Base-by-base conservation (phyloP, 2,113 vertebrate species). In the Bubo blakistoni region DNA sequence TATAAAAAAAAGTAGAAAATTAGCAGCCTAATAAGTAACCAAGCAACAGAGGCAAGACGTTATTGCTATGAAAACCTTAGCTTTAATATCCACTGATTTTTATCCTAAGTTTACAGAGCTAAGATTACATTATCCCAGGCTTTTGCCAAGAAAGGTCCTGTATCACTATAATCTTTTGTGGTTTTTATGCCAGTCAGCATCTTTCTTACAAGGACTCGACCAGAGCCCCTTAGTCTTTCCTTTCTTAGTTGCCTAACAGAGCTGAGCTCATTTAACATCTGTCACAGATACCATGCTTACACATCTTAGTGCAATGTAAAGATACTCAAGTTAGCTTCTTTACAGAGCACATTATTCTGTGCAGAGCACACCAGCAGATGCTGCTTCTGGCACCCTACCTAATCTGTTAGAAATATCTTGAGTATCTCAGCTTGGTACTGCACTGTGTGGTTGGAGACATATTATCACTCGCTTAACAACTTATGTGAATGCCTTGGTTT, bases 251-350 rank as follows among this genome's bases (percentile, higher is more conserved):
- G 40, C 62, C 81, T 91, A 36, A 78, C 29, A 47, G 78, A 94
- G 63, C 81, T 83, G 94, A 90, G 81, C 84, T 96, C 81, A 22
- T 89, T 86, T 77, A 87, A 88, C 74, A 84, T 92, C 89, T 95
- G 84, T 59, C 87, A 71, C 81, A 42, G 66, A 70, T 44, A 46
- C 67, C 85, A 61, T 1, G n/a, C 78, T 76, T 20, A 32, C 54
- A 21, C 54, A 55, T 38, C 92, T 91, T 5, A 40, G 71, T 22
- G 47, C 81, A 51, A 42, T 8, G n/a, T 16, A 79, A 89, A 81
- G 84, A 79, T 16, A 38, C 49, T n/a, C 84, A 20, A 49, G 58
- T 38, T 26, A 21, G 78, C 58, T 80, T 46, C 81, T 70, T 73
- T 49, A 12, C 54, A 82, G 49, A 61, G 49, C 21, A 62, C 46